Percentiles rank a stretch among this genome's conserved stretches.
Evolutionary conservation across 2,113 vertebrate genomes (phyloP).

Genomic region (Phrynosoma blainvillii): DNA sequence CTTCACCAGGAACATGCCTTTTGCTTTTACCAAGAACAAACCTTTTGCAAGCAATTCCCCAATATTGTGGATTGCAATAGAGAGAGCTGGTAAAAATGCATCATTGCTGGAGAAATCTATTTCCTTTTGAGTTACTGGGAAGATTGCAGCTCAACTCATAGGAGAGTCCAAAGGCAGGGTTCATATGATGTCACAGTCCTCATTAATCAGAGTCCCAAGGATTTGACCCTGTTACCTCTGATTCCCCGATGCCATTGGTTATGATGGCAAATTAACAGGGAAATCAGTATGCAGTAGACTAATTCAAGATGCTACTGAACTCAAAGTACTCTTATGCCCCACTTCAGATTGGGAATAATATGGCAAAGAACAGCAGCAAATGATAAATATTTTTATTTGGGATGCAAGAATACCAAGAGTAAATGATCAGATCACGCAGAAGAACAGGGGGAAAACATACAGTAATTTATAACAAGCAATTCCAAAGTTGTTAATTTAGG

Average conservation of each 20-base stretch:
- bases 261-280: not conserved
- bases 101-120: no score
- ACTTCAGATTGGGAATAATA: not conserved
- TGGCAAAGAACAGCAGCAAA: not conserved
- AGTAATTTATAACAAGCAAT: not conserved
- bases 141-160: no score
- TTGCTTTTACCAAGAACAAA: no score
- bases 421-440: not conserved
- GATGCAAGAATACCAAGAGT: not conserved
- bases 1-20: no score
- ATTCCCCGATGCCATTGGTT: not conserved
- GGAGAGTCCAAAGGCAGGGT: no score
- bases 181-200: no score
- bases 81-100: no score
- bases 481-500: not conserved
- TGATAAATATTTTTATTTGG: not conserved
- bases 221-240: not conserved
- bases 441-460: not conserved
- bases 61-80: no score
- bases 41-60: no score
- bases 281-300: not conserved
- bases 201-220: no score
- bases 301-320: conserved; percentile 2
- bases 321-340: not conserved
- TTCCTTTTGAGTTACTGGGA: no score